Evolutionary conservation across 2,888 invertebrate genomes (phyloP), one percentile per base, ranked within the genome.

Genomic region (Acleris cristana): DNA sequence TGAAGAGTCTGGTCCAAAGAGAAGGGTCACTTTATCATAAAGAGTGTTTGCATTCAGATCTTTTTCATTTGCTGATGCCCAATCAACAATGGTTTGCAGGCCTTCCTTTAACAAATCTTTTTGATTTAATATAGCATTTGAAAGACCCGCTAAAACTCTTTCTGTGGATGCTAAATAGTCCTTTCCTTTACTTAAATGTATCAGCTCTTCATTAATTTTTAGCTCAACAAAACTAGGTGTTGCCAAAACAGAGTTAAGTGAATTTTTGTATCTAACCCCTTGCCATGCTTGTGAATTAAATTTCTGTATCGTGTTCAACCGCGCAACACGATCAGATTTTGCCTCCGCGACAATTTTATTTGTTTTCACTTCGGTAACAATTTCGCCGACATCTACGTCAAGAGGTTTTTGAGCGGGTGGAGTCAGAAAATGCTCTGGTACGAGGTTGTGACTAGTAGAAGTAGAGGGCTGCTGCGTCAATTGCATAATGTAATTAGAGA

Each of bases 141-240:
- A 57, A 3, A 70, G 10, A 4, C 69, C 70, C n/a, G 69, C 69
- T 21, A 71, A n/a, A 19, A 65, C n/a, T 16, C 44, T 19, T 30
- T 70, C 70, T 3, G 70, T 58, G 2, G 65, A 51, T 5, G 65
- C 71, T 16, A 73, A 49, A 58, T 55, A 75, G 45, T 72, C 75
- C 40, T 69, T 73, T 10, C 23, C 40, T 34, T 66, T 74, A 58
- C 70, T 72, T 10, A 73, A 60, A 26, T 72, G 71, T 26, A 71
- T 72, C 0, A 73, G 30, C 14, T 75, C 70, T 1, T 74, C 71
- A 73, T 75, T 75, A 0, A 69, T 19, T 54, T 72, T 71, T n/a
- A 73, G 49, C 16, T 53, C 65, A 3, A 59, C 18, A 65, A 74
- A 73, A 6, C 72, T 73, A 3, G 74, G 73, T 0, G 49, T 59